A percentile compares a stretch with the other conserved stretches of the same genome.
Evolutionary conservation across 92 coral and sea anemone species (phyloP).

Genomic region (Chrysogorgia sp.): DNA sequence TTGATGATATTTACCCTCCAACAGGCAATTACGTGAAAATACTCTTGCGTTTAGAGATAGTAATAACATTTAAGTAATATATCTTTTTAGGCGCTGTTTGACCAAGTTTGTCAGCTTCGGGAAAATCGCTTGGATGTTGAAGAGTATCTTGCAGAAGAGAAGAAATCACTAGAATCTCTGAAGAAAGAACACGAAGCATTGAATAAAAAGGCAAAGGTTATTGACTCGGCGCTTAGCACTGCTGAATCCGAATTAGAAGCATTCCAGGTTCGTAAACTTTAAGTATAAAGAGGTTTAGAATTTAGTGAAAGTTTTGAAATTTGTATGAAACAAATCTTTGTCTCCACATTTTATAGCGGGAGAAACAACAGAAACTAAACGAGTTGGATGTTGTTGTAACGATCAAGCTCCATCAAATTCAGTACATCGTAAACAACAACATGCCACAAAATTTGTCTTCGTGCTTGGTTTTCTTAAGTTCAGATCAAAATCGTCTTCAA

Average conservation of each 20-base stretch:
- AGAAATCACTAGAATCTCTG: slow-evolving; percentile 86
- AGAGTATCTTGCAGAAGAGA: slow-evolving; percentile 87
- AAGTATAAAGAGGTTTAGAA: background rate
- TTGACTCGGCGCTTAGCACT: slow-evolving; percentile 82
- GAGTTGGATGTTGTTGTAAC: slow-evolving; percentile 97
- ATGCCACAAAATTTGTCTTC: slow-evolving; percentile 87
- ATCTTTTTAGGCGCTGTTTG: slow-evolving; percentile 49
- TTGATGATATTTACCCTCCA: no score
- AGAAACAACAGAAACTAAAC: slow-evolving; percentile 94
- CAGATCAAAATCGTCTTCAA: slow-evolving; percentile 80
- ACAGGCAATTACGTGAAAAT: no score
- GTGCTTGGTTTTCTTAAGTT: slow-evolving; percentile 81
- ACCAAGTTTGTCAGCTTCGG: slow-evolving; percentile 87
- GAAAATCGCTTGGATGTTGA: slow-evolving; percentile 88
- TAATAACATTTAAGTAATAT: background rate
- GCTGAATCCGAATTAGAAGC: slow-evolving; percentile 97
- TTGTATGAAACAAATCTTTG: no score
- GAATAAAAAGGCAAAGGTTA: slow-evolving; percentile 85
- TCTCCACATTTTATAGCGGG: slow-evolving; percentile 62
- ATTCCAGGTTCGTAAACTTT: slow-evolving; percentile 72
- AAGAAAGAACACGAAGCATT: slow-evolving; percentile 93
- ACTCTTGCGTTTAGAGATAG: background rate
- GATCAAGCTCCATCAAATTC: slow-evolving; percentile 81
- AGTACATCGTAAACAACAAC: slow-evolving; percentile 76
- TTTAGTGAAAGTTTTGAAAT: background rate